These are phyloP conservation scores for Sebastolobus alascanus DNA, from an alignment of 2,797 vertebrate genomes.

Conservation along the genomic window DNA sequence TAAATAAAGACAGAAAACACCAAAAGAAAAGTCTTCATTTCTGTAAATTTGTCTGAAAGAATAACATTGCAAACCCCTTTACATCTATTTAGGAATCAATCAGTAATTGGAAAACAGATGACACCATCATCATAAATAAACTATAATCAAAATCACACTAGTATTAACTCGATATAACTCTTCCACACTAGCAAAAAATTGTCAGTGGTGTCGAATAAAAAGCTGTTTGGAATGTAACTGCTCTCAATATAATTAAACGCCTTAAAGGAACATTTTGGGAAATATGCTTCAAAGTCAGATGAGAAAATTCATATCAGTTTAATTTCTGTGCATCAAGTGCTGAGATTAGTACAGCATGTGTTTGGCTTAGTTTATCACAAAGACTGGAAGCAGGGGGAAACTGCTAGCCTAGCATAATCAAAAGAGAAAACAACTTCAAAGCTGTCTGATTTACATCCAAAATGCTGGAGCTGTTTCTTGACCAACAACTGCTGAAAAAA, in stretches of 20 bases:
- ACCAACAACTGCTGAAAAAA: not conserved
- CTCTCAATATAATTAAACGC: not conserved
- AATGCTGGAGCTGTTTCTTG: not conserved
- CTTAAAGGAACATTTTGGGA: not conserved
- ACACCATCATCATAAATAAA: not conserved
- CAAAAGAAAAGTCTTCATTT: conserved; percentile 9
- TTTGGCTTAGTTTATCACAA: conserved; percentile 4
- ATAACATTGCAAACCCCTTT: not conserved
- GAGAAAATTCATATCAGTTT: not conserved
- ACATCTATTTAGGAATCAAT: not conserved
- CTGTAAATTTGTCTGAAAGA: not conserved
- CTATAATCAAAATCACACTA: conserved; percentile 5
- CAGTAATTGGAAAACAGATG: not conserved
- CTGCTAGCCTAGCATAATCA: not conserved
- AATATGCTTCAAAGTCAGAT: not conserved
- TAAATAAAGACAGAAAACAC: conserved; percentile 18
- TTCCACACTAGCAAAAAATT: not conserved
- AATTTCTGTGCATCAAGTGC: not conserved
- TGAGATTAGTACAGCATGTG: not conserved
- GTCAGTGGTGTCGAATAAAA: not conserved
- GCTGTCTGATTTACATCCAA: not conserved
- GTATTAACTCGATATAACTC: not conserved
- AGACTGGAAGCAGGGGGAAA: not conserved
- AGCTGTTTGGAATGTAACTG: not conserved
- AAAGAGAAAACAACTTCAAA: not conserved